Evolutionary conservation across 2,113 vertebrate species (phyloP).

Genomic region (Laticauda colubrina): DNA sequence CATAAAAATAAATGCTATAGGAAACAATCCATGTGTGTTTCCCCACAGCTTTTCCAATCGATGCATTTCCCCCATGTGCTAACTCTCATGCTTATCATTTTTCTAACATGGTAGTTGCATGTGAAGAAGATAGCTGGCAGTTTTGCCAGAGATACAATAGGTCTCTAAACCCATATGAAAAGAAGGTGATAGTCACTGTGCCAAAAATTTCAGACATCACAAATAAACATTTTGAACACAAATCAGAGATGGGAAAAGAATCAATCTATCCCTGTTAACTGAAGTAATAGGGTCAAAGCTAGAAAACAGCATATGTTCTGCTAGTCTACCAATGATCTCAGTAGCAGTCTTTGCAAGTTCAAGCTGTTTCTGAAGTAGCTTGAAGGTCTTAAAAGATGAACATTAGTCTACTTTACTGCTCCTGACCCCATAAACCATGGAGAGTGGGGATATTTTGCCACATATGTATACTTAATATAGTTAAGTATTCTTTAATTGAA

Average conservation of each 20-base stretch:
- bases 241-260: constrained; percentile 13
- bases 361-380: constrained; percentile 27
- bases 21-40: neutral
- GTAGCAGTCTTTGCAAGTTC: constrained; percentile 16
- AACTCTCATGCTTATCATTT: neutral
- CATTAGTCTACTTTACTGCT: neutral
- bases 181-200: neutral
- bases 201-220: neutral
- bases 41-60: neutral
- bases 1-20: neutral
- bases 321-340: constrained; percentile 21
- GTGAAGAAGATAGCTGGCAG: neutral
- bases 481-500: neutral
- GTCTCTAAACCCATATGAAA: neutral
- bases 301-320: constrained; percentile 24
- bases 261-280: constrained; percentile 20
- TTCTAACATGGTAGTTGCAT: neutral
- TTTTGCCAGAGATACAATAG: neutral
- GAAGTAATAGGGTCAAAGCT: constrained; percentile 36
- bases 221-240: neutral
- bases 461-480: neutral
- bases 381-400: neutral
- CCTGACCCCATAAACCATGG: neutral
- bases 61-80: neutral
- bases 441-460: neutral